Evolutionary conservation across 92 coral and sea anemone genomes (phyloP), one percentile per base, ranked within the genome.

Genomic region (Meandrina meandrites): DNA sequence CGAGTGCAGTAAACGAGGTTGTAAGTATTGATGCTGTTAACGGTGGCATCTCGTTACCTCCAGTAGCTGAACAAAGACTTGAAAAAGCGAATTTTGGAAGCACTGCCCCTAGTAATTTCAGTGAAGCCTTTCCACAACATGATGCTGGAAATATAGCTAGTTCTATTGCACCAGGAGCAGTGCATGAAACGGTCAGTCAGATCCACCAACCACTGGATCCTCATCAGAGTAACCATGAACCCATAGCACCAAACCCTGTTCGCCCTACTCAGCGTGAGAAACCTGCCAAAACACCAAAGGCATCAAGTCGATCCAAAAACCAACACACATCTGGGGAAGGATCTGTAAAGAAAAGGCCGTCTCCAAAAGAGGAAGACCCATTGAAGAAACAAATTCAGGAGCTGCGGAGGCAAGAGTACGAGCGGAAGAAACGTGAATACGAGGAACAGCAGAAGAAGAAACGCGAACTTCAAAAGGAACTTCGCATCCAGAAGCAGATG

Each of bases 391-490:
- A 90, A 19, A 32, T 91, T 15, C 85, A 87, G 74, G 99, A 95
- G 70, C 92, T 93, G 69, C 86, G 92, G 79, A 84, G 92, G 79
- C 97, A 89, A 50, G 95, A 96, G 78, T 93, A 96, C 79, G 98
- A 93, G 57, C 79, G 95, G 30, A 95, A 95, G 93, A 95, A 93
- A 86, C 94, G 94, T 10, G 98, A 97, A 69, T 95, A 92, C 90
- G 99, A 95, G 79, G 99, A 97, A 28, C 98, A 95, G 75, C 97
- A 95, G 81, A 93, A 91, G 45, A 88, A 89, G 53, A 97, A 97
- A 82, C 97, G 98, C 5, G 95, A 90, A 72, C 87, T 90, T 40
- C 98, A 97, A 79, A 92, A 88, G 79, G 91, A 97, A 89, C 93
- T 95, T 72, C 99, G 99, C 11, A 92, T 93, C 42, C 95, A 92